A percentile compares a stretch with the other conserved stretches of the same genome.
phyloP scores from a whole-genome alignment of 2,888 invertebrate species.

The Formica aserva region DNA sequence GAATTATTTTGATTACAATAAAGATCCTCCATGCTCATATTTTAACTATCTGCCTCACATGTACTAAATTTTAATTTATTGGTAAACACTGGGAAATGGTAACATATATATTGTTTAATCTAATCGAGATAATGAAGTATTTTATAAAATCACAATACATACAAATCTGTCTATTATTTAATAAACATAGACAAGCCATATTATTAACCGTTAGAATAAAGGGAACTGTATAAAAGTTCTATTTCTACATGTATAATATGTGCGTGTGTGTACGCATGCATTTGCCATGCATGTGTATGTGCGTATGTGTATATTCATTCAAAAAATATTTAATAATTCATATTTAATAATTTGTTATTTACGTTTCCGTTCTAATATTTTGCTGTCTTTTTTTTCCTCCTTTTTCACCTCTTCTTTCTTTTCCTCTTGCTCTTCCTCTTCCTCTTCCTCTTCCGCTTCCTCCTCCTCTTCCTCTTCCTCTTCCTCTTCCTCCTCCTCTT shows the following conservation, averaged over 20 bases:
- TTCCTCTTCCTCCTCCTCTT: conserved; percentile 81
- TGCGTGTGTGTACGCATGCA: not conserved
- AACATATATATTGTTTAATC: not conserved
- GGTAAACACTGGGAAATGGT: not conserved
- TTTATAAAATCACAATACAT: conserved; percentile 24
- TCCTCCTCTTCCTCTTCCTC: conserved; percentile 78
- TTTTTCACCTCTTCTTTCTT: conserved; percentile 76
- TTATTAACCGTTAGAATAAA: not conserved
- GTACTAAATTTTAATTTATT: conserved; percentile 22
- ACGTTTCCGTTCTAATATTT: conserved; percentile 84
- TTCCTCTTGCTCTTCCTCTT: conserved; percentile 75
- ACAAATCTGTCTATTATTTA: conserved; percentile 3
- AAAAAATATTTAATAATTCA: conserved; percentile 24
- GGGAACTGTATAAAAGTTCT: not conserved
- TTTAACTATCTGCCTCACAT: conserved; percentile 13
- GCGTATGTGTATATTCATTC: not conserved
- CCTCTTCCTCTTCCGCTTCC: conserved; percentile 57
- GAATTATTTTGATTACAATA: conserved; percentile 1
- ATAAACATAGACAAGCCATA: not conserved
- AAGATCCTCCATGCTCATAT: conserved; percentile 70
- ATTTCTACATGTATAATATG: not conserved
- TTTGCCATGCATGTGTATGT: not conserved
- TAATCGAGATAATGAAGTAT: not conserved
- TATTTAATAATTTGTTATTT: conserved; percentile 75
- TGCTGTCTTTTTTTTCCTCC: conserved; percentile 65